Percentiles rank a stretch among this genome's conserved stretches.
Conservation (phyloP, 1,140 invertebrate species). For the Saccostrea glomerata region DNA sequence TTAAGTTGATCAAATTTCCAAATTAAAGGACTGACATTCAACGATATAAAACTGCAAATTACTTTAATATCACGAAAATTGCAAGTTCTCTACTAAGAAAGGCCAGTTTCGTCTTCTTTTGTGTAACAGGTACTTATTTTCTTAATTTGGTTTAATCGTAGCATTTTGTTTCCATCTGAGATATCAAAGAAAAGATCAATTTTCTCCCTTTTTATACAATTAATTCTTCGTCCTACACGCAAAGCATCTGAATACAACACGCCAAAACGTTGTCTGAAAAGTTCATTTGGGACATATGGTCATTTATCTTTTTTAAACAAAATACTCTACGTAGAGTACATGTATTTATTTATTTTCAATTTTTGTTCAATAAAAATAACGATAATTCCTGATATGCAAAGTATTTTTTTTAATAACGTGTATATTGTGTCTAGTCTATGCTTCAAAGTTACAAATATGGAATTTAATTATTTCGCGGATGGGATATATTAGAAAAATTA, state of each 20-base stretch:
- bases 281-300: slow-evolving; percentile 4
- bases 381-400: too few relatives aligned
- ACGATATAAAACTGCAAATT: slow-evolving; percentile 26
- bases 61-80: slow-evolving; percentile 8
- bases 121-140: slow-evolving; percentile 36
- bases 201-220: slow-evolving; percentile 11
- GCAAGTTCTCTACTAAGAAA: not conserved
- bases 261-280: not conserved
- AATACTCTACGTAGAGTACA: too few relatives aligned
- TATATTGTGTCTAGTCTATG: too few relatives aligned
- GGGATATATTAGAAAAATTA: too few relatives aligned
- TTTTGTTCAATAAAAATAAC: too few relatives aligned
- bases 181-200: slow-evolving; percentile 38
- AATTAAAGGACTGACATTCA: slow-evolving; percentile 27
- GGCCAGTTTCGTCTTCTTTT: not conserved
- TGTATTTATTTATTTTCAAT: too few relatives aligned
- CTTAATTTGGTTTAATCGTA: slow-evolving; percentile 38
- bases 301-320: not conserved
- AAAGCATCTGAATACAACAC: not conserved
- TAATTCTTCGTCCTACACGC: not conserved
- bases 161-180: not conserved
- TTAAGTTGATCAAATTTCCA: slow-evolving; percentile 32
- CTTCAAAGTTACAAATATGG: too few relatives aligned
- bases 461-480: too few relatives aligned
- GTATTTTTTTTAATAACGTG: too few relatives aligned